Evolutionary conservation across 1,140 invertebrate species (phyloP).

Genomic region (Drosophila ficusphila): DNA sequence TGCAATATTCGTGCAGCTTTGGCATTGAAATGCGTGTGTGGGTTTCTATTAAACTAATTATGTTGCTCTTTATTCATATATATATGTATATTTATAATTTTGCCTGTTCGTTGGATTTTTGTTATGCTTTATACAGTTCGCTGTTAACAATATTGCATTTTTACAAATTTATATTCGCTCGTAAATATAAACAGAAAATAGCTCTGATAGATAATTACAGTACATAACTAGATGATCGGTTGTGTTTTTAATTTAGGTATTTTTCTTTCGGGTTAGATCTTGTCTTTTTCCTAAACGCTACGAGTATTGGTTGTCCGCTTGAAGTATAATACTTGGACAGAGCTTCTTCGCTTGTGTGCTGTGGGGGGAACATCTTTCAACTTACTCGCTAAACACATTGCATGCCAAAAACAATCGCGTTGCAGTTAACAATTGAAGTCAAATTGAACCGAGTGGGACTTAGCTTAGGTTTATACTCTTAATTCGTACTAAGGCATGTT

Average conservation of each 20-base stretch:
- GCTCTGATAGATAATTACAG: conserved; percentile 23
- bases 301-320: conserved; percentile 65
- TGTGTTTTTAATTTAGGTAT: too few species aligned
- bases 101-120: conserved; percentile 50
- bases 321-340: conserved; percentile 71
- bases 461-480: conserved; percentile 54
- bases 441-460: conserved; percentile 34
- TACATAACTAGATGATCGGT: conserved; percentile 20
- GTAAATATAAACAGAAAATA: conserved; percentile 60
- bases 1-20: conserved; percentile 38
- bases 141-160: conserved; percentile 40
- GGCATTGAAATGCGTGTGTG: conserved; percentile 2
- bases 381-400: conserved; percentile 37
- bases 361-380: conserved; percentile 6
- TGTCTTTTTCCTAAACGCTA: conserved; percentile 55
- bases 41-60: conserved; percentile 71
- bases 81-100: conserved; percentile 40
- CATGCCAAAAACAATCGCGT: conserved; percentile 12
- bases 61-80: conserved; percentile 64
- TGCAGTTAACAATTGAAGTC: conserved; percentile 23
- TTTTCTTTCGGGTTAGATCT: conserved; percentile 14
- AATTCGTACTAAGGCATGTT: conserved; percentile 63
- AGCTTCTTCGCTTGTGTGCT: conserved; percentile 34
- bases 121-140: conserved; percentile 52
- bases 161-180: conserved; percentile 60